Percentiles rank a stretch among this genome's conserved stretches.
Evolutionary conservation across 2,888 invertebrate genomes (phyloP).

Genomic region (Thyatira batis): DNA sequence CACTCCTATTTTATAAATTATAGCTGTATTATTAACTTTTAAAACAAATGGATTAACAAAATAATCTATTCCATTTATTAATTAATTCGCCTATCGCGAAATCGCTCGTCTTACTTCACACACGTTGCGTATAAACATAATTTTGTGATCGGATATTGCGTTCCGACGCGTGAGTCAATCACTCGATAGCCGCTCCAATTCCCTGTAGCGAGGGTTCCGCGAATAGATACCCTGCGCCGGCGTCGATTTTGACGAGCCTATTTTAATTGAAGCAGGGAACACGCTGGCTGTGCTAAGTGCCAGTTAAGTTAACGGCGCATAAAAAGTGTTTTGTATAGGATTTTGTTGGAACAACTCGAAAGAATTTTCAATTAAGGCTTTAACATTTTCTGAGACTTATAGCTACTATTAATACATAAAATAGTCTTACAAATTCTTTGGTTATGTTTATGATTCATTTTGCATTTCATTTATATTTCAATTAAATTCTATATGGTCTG

Average conservation of each 20-base stretch:
- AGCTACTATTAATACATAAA: not conserved
- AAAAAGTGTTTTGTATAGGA: not conserved
- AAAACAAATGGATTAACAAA: not conserved
- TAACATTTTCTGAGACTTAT: not conserved
- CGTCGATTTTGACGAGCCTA: slow-evolving; percentile 23
- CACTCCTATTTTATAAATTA: not conserved
- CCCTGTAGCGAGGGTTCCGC: slow-evolving; percentile 46
- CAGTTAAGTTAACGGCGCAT: not conserved
- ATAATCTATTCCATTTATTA: slow-evolving; percentile 3
- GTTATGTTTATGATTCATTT: not conserved
- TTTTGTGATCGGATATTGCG: slow-evolving; percentile 47
- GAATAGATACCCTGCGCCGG: slow-evolving; percentile 42
- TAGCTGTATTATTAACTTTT: not conserved
- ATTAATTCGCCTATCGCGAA: slow-evolving; percentile 1
- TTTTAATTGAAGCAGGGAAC: slow-evolving; percentile 18
- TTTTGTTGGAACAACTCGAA: not conserved
- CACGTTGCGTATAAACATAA: slow-evolving; percentile 31
- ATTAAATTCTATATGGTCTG: too few species aligned
- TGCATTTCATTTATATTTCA: too few species aligned
- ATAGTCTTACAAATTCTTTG: not conserved
- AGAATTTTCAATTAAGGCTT: not conserved
- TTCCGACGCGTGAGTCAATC: slow-evolving; percentile 59
- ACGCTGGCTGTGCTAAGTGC: not conserved
- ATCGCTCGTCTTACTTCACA: slow-evolving; percentile 2
- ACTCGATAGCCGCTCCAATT: slow-evolving; percentile 55